Conservation (phyloP, 2,888 invertebrate genomes). For the Nipponacmea schrenckii region DNA sequence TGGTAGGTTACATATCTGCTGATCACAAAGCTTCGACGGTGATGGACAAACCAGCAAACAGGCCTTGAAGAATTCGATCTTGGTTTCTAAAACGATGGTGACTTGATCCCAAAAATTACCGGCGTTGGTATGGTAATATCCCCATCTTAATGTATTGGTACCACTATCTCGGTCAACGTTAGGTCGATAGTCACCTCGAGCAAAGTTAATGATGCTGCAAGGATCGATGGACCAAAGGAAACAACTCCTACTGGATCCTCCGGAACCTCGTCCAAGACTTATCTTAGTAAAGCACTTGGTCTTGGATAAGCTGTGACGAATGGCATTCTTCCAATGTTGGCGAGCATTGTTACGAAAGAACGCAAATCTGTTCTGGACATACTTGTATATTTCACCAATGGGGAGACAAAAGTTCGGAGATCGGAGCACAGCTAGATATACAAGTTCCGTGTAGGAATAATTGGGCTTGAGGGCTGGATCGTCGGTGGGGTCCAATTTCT, state of each 20-base stretch:
- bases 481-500: conserved; percentile 38
- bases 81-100: conserved; percentile 37
- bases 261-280: conserved; percentile 30
- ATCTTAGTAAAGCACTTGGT: conserved; percentile 54
- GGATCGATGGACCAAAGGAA: conserved; percentile 51
- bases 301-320: conserved; percentile 51
- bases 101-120: conserved; percentile 48
- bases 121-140: conserved; percentile 41
- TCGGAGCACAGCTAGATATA: conserved; percentile 45
- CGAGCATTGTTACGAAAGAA: conserved; percentile 43
- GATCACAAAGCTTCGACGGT: conserved; percentile 39
- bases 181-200: conserved; percentile 47
- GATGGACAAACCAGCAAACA: conserved; percentile 23
- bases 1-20: conserved; percentile 34
- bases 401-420: conserved; percentile 50
- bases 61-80: conserved; percentile 36
- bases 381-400: conserved; percentile 46
- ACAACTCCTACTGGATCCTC: conserved; percentile 40
- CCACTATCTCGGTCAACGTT: conserved; percentile 41
- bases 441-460: conserved; percentile 53
- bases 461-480: conserved; percentile 42
- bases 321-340: conserved; percentile 52
- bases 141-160: conserved; percentile 44
- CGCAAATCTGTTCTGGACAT: conserved; percentile 43
- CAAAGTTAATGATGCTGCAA: conserved; percentile 45